Conservation (phyloP, 2,797 vertebrate species). For the Phylloscopus collybita region DNA sequence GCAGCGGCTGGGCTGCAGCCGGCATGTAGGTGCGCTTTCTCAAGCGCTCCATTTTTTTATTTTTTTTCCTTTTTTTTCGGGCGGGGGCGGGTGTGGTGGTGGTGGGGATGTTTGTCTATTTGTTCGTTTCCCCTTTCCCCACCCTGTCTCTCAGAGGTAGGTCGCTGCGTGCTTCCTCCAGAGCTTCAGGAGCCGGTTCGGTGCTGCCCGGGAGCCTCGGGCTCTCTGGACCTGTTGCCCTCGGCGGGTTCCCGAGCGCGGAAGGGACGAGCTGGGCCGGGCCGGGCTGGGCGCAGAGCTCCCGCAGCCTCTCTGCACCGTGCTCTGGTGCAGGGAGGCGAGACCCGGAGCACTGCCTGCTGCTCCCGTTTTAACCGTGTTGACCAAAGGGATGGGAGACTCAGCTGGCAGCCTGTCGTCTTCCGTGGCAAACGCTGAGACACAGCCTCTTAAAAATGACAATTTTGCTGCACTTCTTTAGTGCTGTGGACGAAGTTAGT, state of each 20-base stretch:
- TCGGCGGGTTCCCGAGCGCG: accelerated
- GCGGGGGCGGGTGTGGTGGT: too few species aligned
- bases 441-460: background rate
- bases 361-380: too few species aligned
- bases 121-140: background rate
- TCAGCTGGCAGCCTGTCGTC: background rate
- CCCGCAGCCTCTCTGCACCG: background rate
- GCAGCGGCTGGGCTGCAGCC: background rate
- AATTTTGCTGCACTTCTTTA: background rate
- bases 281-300: background rate
- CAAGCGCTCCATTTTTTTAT: background rate
- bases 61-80: background rate
- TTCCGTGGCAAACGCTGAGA: background rate
- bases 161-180: background rate
- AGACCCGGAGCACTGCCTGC: background rate
- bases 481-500: background rate
- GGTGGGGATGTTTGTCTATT: background rate
- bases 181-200: background rate
- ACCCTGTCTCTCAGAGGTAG: background rate
- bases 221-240: background rate
- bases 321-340: accelerated
- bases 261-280: accelerated
- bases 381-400: background rate
- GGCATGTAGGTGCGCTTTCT: background rate
- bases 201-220: background rate